Conservation (phyloP, 2,888 invertebrate genomes). For the Oegoconia quadripuncta region DNA sequence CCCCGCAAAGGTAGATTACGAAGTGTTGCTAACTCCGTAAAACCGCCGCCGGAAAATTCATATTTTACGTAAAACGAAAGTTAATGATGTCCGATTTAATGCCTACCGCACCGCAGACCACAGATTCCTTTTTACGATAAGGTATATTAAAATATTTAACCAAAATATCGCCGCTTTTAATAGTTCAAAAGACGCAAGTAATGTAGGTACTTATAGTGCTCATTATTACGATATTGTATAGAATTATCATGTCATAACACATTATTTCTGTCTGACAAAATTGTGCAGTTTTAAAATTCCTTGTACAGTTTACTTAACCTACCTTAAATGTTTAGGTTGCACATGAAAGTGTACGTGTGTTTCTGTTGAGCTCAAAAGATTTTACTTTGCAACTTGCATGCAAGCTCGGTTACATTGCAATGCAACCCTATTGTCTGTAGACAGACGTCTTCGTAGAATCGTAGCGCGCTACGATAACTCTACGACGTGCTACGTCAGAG, state of each 20-base stretch:
- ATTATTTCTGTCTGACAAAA: no score
- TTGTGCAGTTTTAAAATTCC: no score
- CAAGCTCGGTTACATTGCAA: slow-evolving; percentile 39
- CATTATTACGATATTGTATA: no score
- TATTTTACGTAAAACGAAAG: slow-evolving; percentile 40
- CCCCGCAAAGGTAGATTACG: slow-evolving; percentile 65
- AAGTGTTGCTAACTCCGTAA: slow-evolving; percentile 55
- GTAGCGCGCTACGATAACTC: slow-evolving; percentile 35
- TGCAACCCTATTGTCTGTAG: slow-evolving; percentile 51
- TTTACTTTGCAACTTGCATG: slow-evolving; percentile 33
- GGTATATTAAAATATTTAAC: no score
- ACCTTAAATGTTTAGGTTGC: no score
- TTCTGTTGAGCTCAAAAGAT: slow-evolving; percentile 58
- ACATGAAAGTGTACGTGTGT: slow-evolving; percentile 43
- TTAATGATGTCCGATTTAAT: slow-evolving; percentile 33
- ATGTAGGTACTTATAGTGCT: no score
- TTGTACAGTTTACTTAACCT: no score
- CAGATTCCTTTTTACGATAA: slow-evolving; percentile 13
- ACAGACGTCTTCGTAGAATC: slow-evolving; percentile 40
- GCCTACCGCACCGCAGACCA: slow-evolving; percentile 16
- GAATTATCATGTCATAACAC: no score
- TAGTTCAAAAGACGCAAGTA: no score
- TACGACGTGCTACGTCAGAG: slow-evolving; percentile 25
- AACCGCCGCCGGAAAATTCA: slow-evolving; percentile 41
- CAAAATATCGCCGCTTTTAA: no score